Evolutionary conservation across 2,797 vertebrate genomes (phyloP).

Genomic region (Lepilemur ruficaudatus): DNA sequence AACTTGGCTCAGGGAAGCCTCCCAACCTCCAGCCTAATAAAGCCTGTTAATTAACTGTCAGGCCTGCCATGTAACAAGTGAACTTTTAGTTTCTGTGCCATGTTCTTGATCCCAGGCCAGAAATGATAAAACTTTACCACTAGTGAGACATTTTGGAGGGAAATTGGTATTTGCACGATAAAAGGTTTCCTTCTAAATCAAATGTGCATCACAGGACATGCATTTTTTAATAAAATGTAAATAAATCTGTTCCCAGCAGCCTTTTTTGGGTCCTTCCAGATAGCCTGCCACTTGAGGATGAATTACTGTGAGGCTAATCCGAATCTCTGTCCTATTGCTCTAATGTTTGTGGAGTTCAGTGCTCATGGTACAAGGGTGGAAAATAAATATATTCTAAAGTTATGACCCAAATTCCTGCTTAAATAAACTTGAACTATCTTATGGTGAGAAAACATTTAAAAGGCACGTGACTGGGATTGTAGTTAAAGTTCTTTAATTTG

Average conservation of each 20-base stretch:
- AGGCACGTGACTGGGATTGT: neutral
- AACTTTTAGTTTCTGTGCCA: constrained; percentile 21
- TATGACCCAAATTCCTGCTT: neutral
- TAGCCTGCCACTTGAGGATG: neutral
- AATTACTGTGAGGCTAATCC: neutral
- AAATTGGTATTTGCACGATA: constrained; percentile 1
- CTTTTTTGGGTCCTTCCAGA: neutral
- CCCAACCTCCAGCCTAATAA: constrained; percentile 40
- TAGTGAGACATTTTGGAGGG: constrained; percentile 6
- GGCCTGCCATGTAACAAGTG: constrained; percentile 55
- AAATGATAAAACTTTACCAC: constrained; percentile 10
- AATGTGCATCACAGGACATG: neutral
- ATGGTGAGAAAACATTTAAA: neutral
- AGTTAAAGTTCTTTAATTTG: neutral
- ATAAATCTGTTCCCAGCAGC: neutral
- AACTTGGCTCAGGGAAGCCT: constrained; percentile 20
- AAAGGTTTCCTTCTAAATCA: neutral
- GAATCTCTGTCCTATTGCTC: neutral
- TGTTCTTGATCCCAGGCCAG: constrained; percentile 63
- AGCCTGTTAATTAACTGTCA: constrained; percentile 65
- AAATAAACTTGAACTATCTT: neutral
- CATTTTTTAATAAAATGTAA: neutral
- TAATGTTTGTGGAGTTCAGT: neutral
- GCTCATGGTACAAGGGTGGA: neutral
- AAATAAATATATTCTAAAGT: neutral